Evolutionary conservation across 2,797 vertebrate genomes (phyloP).

Genomic region (Falco rusticolus): DNA sequence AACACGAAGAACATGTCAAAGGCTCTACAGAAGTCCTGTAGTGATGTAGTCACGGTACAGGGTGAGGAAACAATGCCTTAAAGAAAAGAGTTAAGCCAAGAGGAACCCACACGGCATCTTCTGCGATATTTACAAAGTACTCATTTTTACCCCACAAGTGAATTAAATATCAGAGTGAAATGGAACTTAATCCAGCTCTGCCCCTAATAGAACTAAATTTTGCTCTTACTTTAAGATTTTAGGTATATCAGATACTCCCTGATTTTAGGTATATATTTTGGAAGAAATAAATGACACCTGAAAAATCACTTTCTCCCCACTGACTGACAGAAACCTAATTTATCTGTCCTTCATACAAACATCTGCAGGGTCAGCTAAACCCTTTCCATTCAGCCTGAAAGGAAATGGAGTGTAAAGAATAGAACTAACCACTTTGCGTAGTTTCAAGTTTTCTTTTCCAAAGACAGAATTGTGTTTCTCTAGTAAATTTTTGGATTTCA

Average conservation of each 20-base stretch:
- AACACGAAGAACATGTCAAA: not conserved
- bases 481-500: not conserved
- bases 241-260: not conserved
- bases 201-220: not conserved
- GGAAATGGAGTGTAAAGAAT: not conserved
- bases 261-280: not conserved
- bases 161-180: not conserved
- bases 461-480: not conserved
- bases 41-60: not conserved
- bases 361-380: not conserved
- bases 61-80: not conserved
- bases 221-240: not conserved
- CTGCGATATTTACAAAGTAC: not conserved
- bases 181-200: not conserved
- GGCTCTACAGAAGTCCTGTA: not conserved
- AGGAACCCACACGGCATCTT: not conserved
- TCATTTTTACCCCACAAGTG: not conserved
- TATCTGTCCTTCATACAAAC: not conserved
- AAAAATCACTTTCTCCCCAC: not conserved
- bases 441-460: not conserved
- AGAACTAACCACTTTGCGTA: not conserved
- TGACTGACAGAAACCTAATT: not conserved
- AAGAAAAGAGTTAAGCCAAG: not conserved
- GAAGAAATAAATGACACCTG: not conserved
- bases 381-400: not conserved